These are phyloP conservation scores for Platycercus adscitus DNA, from an alignment of 2,113 vertebrate species.

Conservation along the genomic window DNA sequence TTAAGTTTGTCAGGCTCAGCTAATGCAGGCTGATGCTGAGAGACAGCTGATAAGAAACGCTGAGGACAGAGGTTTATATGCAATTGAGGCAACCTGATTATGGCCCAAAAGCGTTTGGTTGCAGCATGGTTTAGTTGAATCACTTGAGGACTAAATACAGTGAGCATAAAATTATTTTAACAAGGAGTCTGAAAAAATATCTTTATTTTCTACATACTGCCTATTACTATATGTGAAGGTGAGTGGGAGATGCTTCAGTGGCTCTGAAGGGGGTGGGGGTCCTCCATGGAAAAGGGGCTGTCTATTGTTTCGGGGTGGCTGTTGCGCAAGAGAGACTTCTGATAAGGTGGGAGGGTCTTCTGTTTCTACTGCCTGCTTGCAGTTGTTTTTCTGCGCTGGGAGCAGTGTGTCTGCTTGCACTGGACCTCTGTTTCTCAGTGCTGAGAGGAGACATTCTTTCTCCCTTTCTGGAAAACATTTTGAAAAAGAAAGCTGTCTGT, in stretches of 20 bases:
- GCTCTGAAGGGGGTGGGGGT: background rate
- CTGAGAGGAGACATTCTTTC: background rate
- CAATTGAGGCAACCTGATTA: background rate
- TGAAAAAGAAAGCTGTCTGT: background rate
- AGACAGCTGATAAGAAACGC: background rate
- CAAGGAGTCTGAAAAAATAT: background rate
- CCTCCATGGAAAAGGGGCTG: too few species aligned
- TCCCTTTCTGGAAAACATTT: constrained; percentile 45
- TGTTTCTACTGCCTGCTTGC: background rate
- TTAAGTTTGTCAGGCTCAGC: background rate
- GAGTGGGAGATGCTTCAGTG: background rate
- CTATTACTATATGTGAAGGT: background rate
- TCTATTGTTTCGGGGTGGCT: background rate
- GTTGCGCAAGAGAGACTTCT: background rate
- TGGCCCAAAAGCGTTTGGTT: background rate
- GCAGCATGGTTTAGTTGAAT: background rate
- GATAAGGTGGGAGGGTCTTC: background rate
- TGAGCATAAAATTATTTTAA: background rate
- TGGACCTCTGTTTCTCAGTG: background rate
- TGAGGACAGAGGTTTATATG: background rate
- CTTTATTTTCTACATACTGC: background rate
- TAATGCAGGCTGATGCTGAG: background rate
- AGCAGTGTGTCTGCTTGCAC: background rate
- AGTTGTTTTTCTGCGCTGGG: background rate
- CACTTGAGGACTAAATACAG: background rate